A percentile compares a stretch with the other conserved stretches of the same genome.
Evolutionary conservation across 2,113 vertebrate species (phyloP).

Genomic region (Ceuthmochares aereus): DNA sequence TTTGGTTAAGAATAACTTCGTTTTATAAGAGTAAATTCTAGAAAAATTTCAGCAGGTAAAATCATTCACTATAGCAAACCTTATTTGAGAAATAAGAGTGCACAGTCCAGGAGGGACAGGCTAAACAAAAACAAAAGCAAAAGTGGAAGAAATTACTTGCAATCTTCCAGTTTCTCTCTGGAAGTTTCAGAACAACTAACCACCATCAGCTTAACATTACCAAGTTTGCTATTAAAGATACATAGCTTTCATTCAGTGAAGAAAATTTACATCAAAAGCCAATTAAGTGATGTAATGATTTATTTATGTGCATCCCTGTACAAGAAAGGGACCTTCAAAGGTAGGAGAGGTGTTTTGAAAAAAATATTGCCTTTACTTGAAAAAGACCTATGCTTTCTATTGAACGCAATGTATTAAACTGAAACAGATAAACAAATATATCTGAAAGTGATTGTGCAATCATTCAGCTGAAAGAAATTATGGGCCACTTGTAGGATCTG

Average conservation of each 20-base stretch:
- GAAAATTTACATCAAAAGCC: slow-evolving; percentile 37
- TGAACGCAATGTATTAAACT: slow-evolving; percentile 10
- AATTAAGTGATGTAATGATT: slow-evolving; percentile 44
- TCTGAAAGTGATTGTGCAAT: neutral
- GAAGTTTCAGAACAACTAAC: slow-evolving; percentile 19
- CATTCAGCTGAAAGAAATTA: slow-evolving; percentile 13
- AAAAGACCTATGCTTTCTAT: neutral
- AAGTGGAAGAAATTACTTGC: neutral
- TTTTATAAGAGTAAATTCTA: neutral
- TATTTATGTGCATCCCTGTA: slow-evolving; percentile 31
- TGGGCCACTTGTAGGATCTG: neutral
- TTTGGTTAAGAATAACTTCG: neutral
- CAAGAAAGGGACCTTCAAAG: slow-evolving; percentile 37
- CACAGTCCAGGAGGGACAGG: neutral
- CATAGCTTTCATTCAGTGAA: neutral
- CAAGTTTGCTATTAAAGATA: slow-evolving; percentile 37
- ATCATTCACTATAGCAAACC: neutral
- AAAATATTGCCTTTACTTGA: neutral
- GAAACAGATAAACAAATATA: slow-evolving; percentile 24
- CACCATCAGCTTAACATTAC: neutral
- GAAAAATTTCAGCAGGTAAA: neutral
- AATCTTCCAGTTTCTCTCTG: slow-evolving; percentile 3
- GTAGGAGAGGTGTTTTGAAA: neutral
- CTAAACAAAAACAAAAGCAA: neutral
- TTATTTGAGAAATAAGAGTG: neutral